Percentiles rank a stretch among this genome's conserved stretches.
These are phyloP conservation scores for Drosophila ambigua DNA, from an alignment of 1,140 invertebrate genomes.

Conservation along the genomic window DNA sequence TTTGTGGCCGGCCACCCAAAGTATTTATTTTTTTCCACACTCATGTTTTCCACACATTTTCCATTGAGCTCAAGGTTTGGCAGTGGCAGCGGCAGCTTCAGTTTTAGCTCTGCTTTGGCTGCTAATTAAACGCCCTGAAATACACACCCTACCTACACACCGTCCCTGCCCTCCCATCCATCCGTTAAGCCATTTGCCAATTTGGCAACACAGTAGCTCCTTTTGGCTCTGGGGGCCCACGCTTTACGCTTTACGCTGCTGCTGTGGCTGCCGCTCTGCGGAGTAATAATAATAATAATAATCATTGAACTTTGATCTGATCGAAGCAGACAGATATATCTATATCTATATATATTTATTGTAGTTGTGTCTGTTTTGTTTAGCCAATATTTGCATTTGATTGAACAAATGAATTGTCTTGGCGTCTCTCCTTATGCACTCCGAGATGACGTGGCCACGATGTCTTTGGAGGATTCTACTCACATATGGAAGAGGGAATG, in stretches of 20 bases:
- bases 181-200: conserved; percentile 30
- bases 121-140: conserved; percentile 71
- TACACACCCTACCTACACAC: conserved; percentile 27
- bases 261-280: neutral
- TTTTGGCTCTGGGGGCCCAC: conserved; percentile 39
- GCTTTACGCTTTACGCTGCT: conserved; percentile 18
- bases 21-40: conserved; percentile 32
- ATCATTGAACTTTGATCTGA: conserved; percentile 53
- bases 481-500: too few species aligned
- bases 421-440: conserved; percentile 13
- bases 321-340: conserved; percentile 25
- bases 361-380: conserved; percentile 58
- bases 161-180: neutral
- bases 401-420: conserved; percentile 53
- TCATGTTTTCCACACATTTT: conserved; percentile 5
- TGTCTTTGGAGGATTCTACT: too few species aligned
- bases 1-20: conserved; percentile 47
- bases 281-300: conserved; percentile 46
- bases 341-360: conserved; percentile 10
- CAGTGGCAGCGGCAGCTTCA: conserved; percentile 35
- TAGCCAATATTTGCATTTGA: conserved; percentile 69
- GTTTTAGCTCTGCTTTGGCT: conserved; percentile 63
- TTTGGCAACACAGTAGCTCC: conserved; percentile 58
- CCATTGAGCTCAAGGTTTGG: conserved; percentile 4
- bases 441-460: conserved; percentile 48